A percentile compares a stretch with the other conserved stretches of the same genome.
These are phyloP conservation scores for Muntiacus reevesi DNA, from an alignment of 2,113 vertebrate genomes.

Conservation along the genomic window DNA sequence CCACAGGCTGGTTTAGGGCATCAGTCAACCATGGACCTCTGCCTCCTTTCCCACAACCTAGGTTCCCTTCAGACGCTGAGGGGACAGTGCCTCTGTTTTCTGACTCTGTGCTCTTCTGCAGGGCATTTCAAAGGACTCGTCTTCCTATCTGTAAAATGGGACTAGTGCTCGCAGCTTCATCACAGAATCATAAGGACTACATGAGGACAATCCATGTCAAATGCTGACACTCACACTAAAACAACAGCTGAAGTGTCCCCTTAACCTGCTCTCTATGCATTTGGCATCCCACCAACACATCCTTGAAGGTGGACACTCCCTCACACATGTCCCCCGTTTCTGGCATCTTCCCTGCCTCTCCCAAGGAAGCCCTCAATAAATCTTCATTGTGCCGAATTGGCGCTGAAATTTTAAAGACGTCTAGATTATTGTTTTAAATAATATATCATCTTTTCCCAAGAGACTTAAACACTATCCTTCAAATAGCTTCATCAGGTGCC, in stretches of 20 bases:
- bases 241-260: accelerated
- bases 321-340: background rate
- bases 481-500: background rate
- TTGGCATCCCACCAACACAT: accelerated
- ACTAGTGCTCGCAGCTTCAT: accelerated
- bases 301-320: no score
- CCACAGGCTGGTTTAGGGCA: no score
- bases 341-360: background rate
- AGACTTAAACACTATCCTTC: background rate
- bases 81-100: accelerated
- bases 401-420: constrained; percentile 4
- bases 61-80: accelerated
- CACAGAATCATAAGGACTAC: accelerated
- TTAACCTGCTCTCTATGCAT: accelerated
- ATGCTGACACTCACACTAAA: accelerated
- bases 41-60: background rate
- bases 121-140: accelerated
- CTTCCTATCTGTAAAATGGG: background rate
- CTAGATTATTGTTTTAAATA: constrained; percentile 37
- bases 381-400: background rate
- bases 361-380: background rate
- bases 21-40: accelerated
- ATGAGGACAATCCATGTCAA: accelerated
- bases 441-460: background rate
- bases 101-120: background rate